A percentile compares a stretch with the other conserved stretches of the same genome.
phyloP scores from a whole-genome alignment of 2,888 invertebrate genomes.

The Miltochrista miniata region DNA sequence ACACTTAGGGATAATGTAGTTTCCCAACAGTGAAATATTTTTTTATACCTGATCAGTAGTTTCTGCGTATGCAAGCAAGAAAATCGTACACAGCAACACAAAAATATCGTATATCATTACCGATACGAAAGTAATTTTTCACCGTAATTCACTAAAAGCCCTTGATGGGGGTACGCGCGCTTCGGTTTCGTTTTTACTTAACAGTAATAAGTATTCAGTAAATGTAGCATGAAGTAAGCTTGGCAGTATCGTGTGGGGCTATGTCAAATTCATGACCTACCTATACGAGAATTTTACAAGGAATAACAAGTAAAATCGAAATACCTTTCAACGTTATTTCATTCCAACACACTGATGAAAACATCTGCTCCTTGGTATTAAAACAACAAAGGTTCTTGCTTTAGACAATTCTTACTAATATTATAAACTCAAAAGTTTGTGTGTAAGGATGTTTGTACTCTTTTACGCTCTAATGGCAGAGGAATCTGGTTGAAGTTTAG shows the following conservation, averaged over 20 bases:
- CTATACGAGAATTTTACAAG: conserved; percentile 42
- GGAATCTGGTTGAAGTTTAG: too few species aligned
- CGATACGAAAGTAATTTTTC: conserved; percentile 34
- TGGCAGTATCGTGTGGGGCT: conserved; percentile 37
- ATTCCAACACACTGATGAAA: not conserved
- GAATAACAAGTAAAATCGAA: conserved; percentile 38
- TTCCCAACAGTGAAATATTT: too few species aligned
- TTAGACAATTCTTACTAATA: too few species aligned
- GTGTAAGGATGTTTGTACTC: too few species aligned
- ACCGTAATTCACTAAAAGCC: conserved; percentile 39
- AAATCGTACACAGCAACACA: not conserved
- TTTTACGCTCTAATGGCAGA: too few species aligned
- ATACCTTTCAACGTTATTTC: conserved; percentile 15
- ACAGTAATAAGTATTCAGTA: conserved; percentile 42
- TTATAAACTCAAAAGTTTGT: too few species aligned
- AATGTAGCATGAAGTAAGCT: conserved; percentile 45
- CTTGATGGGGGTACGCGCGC: conserved; percentile 32
- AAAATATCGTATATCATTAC: conserved; percentile 23
- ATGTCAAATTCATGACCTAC: conserved; percentile 56
- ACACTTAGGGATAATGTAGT: too few species aligned
- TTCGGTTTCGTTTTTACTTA: conserved; percentile 38
- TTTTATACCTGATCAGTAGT: too few species aligned
- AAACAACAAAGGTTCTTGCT: not conserved
- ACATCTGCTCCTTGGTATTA: too few species aligned
- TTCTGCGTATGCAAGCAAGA: not conserved